These are phyloP conservation scores for Heloderma charlesbogerti DNA, from an alignment of 2,113 vertebrate genomes.

Conservation along the genomic window DNA sequence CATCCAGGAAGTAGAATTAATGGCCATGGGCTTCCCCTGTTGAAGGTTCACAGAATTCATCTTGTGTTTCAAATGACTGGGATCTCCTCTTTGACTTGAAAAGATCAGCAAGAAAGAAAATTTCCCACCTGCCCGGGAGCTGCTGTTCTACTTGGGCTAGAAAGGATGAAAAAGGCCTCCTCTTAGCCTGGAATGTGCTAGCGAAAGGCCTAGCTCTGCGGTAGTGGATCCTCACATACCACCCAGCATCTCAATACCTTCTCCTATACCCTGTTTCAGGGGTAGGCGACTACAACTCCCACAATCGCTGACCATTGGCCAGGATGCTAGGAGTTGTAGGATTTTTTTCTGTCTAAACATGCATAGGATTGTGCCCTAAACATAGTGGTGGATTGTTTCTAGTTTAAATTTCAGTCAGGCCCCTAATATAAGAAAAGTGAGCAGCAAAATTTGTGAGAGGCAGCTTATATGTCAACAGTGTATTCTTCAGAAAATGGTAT, in stretches of 20 bases:
- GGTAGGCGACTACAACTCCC: not conserved
- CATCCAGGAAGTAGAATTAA: not conserved
- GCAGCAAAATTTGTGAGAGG: conserved; percentile 20
- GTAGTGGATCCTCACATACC: not conserved
- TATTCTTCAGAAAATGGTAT: conserved; percentile 6
- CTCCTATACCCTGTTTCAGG: not conserved
- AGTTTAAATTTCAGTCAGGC: not conserved
- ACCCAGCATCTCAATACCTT: not conserved
- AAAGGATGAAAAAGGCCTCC: not conserved
- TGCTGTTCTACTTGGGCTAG: not conserved
- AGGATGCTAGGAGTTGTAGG: no score
- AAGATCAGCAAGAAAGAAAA: not conserved
- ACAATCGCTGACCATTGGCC: no score
- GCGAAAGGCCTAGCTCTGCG: no score
- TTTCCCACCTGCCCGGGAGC: not conserved
- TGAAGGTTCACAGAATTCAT: not conserved
- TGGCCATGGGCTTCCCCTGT: not conserved
- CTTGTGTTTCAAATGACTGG: not conserved
- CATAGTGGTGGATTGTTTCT: not conserved
- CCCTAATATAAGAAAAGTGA: conserved; percentile 3
- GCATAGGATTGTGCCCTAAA: no score
- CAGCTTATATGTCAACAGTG: conserved; percentile 34
- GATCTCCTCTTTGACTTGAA: not conserved
- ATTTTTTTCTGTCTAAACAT: no score
- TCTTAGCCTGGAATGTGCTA: not conserved